Evolutionary conservation across 2,797 vertebrate species (phyloP).

Genomic region (Tolypeutes matacus): DNA sequence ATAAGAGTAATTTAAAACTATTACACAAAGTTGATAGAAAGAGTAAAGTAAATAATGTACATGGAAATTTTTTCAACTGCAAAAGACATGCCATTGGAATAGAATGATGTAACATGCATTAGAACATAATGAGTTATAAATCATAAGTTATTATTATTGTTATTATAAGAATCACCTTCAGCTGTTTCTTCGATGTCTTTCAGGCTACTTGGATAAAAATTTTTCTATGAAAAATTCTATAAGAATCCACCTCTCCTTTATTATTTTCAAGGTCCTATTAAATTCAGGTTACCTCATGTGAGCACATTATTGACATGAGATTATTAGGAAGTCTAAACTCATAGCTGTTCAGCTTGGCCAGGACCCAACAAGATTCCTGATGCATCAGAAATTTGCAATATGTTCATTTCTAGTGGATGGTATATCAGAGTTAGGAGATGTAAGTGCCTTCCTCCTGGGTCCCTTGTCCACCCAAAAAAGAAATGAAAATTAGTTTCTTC

Average conservation of each 20-base stretch:
- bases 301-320: not conserved
- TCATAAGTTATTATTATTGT: not conserved
- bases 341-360: not conserved
- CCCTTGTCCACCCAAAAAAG: not conserved
- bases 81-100: not conserved
- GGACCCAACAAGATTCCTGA: not conserved
- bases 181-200: not conserved
- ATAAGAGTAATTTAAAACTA: constrained; percentile 5
- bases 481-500: not conserved
- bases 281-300: not conserved
- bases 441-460: not conserved
- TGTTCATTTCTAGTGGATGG: constrained; percentile 31
- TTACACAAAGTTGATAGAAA: not conserved
- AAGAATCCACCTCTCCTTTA: not conserved
- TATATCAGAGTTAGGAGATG: not conserved
- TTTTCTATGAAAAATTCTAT: not conserved
- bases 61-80: not conserved
- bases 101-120: not conserved
- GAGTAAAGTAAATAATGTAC: not conserved
- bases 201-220: not conserved
- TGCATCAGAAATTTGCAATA: constrained; percentile 33
- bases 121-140: not conserved
- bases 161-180: too few species aligned
- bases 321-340: not conserved
- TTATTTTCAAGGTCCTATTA: not conserved